These are phyloP conservation scores for Mylabris phalerata DNA, from an alignment of 1,140 invertebrate species.

Conservation along the genomic window DNA sequence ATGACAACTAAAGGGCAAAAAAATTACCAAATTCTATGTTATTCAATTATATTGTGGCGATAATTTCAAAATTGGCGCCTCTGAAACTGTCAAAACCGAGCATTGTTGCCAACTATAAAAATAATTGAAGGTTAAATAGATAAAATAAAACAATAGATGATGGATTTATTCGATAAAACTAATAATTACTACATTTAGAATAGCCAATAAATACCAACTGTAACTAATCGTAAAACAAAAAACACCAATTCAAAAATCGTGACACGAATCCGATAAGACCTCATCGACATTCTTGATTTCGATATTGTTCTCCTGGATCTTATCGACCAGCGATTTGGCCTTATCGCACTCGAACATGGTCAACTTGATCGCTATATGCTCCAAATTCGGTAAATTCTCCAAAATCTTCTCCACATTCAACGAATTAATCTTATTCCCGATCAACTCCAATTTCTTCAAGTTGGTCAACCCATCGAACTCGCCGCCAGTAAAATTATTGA, in stretches of 20 bases:
- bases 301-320: conserved; percentile 8
- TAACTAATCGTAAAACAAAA: no score
- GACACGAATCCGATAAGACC: conserved; percentile 3
- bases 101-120: no score
- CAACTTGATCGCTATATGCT: conserved; percentile 7
- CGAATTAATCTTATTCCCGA: conserved; percentile 12
- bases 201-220: no score
- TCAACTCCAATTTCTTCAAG: conserved; percentile 6
- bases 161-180: no score
- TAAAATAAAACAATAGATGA: no score
- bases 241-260: background rate
- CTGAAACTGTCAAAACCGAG: no score
- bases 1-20: no score
- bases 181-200: no score
- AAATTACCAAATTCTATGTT: no score
- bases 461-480: conserved; percentile 6
- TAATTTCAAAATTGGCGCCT: no score
- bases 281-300: conserved; percentile 12
- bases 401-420: conserved; percentile 7
- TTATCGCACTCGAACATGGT: conserved; percentile 6
- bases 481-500: conserved; percentile 10
- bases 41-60: no score
- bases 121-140: no score
- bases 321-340: conserved; percentile 6
- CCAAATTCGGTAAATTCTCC: conserved; percentile 6